Evolutionary conservation across 2,113 vertebrate genomes (phyloP).

Genomic region (Meriones unguiculatus): DNA sequence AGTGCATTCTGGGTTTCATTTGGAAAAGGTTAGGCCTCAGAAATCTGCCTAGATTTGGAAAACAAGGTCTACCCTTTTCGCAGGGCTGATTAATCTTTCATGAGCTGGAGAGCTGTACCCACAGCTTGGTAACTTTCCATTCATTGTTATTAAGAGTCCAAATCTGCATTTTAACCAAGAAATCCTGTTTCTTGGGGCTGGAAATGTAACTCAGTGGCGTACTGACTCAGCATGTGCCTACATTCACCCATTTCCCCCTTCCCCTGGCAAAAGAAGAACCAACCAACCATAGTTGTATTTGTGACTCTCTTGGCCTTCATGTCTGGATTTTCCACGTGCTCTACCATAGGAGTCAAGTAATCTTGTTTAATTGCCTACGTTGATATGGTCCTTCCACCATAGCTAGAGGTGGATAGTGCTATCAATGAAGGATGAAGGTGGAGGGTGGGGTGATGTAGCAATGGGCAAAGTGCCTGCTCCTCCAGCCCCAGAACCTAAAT

Average conservation of each 20-base stretch:
- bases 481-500: not conserved
- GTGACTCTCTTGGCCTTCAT: conserved; percentile 1
- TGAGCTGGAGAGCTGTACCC: conserved; percentile 25
- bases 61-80: conserved; percentile 30
- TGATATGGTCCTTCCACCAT: not conserved
- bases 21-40: conserved; percentile 58
- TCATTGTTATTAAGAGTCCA: conserved; percentile 6
- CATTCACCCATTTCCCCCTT: fast-evolving
- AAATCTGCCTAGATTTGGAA: conserved; percentile 49
- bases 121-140: conserved; percentile 59
- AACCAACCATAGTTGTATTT: not conserved
- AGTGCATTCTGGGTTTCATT: conserved; percentile 49
- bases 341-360: not conserved
- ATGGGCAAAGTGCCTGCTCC: not conserved
- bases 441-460: no score
- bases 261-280: not conserved
- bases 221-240: not conserved
- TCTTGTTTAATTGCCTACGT: conserved; percentile 36
- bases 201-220: not conserved
- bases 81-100: conserved; percentile 47
- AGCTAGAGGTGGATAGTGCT: not conserved
- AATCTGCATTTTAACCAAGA: conserved; percentile 31
- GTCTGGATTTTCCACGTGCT: conserved; percentile 22
- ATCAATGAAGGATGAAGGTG: not conserved
- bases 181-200: not conserved